Evolutionary conservation across 2,888 invertebrate genomes (phyloP).

Genomic region (Rotaria socialis): DNA sequence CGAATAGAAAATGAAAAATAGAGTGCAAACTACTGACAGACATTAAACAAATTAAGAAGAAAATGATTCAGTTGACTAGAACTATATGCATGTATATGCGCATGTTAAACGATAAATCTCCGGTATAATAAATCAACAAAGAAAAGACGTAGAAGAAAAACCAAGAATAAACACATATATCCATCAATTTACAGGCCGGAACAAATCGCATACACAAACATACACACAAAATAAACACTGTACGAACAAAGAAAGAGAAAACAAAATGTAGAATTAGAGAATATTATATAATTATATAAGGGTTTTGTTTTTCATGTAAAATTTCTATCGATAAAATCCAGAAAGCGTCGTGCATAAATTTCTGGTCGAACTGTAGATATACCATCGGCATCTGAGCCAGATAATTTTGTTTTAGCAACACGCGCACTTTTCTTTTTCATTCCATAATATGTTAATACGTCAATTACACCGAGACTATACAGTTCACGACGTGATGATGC

Average conservation of each 20-base stretch:
- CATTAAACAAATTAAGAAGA: not conserved
- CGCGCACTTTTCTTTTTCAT: conserved; percentile 97
- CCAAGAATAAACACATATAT: not conserved
- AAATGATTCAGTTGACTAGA: not conserved
- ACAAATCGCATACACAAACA: conserved; percentile 1
- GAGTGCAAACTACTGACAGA: not conserved
- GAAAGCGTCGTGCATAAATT: conserved; percentile 92
- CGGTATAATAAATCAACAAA: not conserved
- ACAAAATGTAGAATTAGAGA: not conserved
- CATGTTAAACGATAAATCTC: not conserved
- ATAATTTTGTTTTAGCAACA: conserved; percentile 97
- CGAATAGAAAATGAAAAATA: not conserved
- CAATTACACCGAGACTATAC: conserved; percentile 95
- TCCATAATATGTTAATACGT: conserved; percentile 88
- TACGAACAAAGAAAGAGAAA: not conserved
- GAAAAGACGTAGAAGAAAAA: not conserved
- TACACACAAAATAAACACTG: conserved; percentile 6
- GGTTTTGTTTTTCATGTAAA: not conserved
- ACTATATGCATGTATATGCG: not conserved
- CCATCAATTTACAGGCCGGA: conserved; percentile 14
- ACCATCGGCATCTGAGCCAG: conserved; percentile 89
- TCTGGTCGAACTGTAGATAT: conserved; percentile 99
- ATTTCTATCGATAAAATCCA: conserved; percentile 69
- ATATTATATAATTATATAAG: not conserved
- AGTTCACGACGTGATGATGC: conserved; percentile 62